A percentile compares a stretch with the other conserved stretches of the same genome.
Conservation (phyloP, 2,113 vertebrate genomes). For the Chrysochloris asiatica region DNA sequence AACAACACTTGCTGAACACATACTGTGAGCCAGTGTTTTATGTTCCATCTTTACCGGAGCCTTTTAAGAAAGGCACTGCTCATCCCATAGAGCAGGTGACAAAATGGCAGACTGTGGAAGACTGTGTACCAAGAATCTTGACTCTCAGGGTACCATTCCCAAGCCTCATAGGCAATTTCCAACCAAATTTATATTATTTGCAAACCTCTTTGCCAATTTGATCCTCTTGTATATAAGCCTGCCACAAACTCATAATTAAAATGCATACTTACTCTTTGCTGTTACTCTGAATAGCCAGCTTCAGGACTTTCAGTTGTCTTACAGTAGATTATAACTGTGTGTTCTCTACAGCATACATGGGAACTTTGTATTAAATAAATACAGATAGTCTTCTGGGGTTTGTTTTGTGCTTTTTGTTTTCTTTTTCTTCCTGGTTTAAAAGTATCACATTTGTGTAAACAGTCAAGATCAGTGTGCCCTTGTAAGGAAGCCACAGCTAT, state of each 20-base stretch:
- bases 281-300: neutral
- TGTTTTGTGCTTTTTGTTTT: neutral
- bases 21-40: neutral
- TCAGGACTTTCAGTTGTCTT: no score
- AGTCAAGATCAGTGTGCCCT: constrained; percentile 56
- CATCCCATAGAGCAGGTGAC: neutral
- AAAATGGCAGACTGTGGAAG: neutral
- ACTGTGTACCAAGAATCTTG: neutral
- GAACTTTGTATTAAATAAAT: neutral
- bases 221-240: neutral
- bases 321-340: neutral
- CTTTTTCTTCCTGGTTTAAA: neutral
- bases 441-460: constrained; percentile 23
- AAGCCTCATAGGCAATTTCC: neutral
- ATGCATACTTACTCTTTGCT: neutral
- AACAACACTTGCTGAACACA: neutral
- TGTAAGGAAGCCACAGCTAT: neutral
- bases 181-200: neutral
- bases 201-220: neutral
- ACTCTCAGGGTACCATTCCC: neutral
- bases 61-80: neutral
- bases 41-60: neutral
- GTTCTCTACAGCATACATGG: neutral
- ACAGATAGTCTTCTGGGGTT: no score
- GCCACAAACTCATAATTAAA: neutral